Conservation (phyloP, 2,888 invertebrate species). For the Thumatha senex region DNA sequence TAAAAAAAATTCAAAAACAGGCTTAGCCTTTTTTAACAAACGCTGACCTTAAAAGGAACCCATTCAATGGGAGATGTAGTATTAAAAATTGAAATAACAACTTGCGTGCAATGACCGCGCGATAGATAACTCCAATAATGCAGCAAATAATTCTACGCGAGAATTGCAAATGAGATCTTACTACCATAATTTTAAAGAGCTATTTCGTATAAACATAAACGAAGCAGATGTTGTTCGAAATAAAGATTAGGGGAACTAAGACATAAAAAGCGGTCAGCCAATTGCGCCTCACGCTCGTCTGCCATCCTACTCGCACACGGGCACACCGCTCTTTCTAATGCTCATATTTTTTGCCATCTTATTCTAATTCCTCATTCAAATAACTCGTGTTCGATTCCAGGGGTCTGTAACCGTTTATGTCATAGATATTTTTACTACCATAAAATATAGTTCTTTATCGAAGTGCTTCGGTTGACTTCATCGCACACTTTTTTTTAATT, state of each 20-base stretch:
- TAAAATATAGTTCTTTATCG: constrained; percentile 18
- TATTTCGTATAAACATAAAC: constrained; percentile 76
- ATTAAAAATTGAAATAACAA: constrained; percentile 77
- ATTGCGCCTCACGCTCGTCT: constrained; percentile 54
- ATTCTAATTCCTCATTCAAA: constrained; percentile 82
- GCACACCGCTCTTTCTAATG: constrained; percentile 74
- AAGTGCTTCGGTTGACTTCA: constrained; percentile 30
- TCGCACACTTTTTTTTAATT: constrained; percentile 7
- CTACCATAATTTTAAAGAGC: constrained; percentile 71
- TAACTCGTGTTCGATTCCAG: constrained; percentile 70
- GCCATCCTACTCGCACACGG: constrained; percentile 57
- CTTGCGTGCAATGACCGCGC: constrained; percentile 69
- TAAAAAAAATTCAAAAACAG: constrained; percentile 56
- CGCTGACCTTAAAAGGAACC: constrained; percentile 68
- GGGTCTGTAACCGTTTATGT: constrained; percentile 66
- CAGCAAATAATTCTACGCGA: constrained; percentile 49
- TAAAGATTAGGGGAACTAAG: constrained; percentile 83
- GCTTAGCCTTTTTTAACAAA: constrained; percentile 54
- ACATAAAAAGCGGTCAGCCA: constrained; percentile 82
- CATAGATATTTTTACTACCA: constrained; percentile 18
- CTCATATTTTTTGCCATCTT: constrained; percentile 80
- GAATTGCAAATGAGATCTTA: constrained; percentile 74
- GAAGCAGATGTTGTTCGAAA: constrained; percentile 79
- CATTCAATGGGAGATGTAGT: constrained; percentile 63
- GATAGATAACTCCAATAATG: constrained; percentile 60